Percentiles rank a stretch among this genome's conserved stretches.
Conservation (phyloP, 2,113 vertebrate genomes). For the Mormyrus iriodes region DNA sequence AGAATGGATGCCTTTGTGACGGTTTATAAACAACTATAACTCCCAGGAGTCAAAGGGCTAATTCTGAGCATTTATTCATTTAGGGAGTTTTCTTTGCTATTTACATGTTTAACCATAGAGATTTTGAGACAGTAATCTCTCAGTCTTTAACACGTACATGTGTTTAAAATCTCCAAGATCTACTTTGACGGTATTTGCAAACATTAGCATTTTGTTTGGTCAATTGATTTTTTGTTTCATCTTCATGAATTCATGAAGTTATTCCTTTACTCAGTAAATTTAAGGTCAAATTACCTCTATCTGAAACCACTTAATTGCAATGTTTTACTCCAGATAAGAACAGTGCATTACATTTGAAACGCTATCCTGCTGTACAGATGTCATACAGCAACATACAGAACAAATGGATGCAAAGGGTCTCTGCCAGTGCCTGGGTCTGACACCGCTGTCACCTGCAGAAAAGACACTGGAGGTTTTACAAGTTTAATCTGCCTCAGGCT, state of each 20-base stretch:
- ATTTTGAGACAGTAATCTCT: background rate
- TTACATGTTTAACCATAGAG: background rate
- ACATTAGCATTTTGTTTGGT: background rate
- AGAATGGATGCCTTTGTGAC: background rate
- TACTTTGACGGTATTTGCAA: background rate
- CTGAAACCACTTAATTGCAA: background rate
- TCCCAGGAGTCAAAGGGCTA: background rate
- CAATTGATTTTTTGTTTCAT: background rate
- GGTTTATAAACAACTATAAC: background rate
- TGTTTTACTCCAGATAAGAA: background rate
- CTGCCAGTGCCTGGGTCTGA: background rate
- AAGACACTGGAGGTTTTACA: background rate
- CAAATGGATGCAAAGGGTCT: background rate
- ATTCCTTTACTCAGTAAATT: background rate
- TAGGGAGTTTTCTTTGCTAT: background rate
- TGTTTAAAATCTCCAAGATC: background rate
- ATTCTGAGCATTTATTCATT: background rate
- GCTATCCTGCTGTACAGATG: background rate
- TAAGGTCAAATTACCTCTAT: background rate
- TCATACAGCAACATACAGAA: background rate
- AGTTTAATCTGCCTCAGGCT: background rate
- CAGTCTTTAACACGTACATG: too few species aligned
- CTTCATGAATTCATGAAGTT: background rate
- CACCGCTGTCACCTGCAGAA: background rate
- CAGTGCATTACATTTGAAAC: background rate